phyloP scores from a whole-genome alignment of 2,113 vertebrate species.

The Sarotherodon lohbergeri region DNA sequence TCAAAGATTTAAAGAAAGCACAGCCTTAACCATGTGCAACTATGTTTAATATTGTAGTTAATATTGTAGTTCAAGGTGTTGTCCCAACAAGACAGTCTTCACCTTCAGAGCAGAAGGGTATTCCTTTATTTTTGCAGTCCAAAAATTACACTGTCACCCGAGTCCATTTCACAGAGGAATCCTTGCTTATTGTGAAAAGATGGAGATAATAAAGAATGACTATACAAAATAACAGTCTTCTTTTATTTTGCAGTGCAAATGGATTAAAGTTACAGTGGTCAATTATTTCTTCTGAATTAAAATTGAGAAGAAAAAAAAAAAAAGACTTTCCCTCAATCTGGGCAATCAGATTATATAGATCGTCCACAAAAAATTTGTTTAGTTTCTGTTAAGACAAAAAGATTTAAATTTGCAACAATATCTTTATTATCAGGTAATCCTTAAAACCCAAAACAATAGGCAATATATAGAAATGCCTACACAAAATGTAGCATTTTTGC shows the following conservation, averaged over 20 bases:
- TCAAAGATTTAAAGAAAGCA: neutral
- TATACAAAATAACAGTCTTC: neutral
- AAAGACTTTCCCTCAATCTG: neutral
- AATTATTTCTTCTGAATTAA: neutral
- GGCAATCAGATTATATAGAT: neutral
- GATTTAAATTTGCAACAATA: neutral
- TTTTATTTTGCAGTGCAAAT: neutral
- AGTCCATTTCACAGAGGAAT: neutral
- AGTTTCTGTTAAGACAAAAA: neutral
- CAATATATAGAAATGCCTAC: neutral
- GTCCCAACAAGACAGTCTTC: constrained; percentile 13
- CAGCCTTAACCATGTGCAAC: neutral
- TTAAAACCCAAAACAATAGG: neutral
- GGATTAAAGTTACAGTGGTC: neutral
- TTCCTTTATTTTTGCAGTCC: neutral
- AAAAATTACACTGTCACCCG: constrained; percentile 11
- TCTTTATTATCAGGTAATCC: neutral
- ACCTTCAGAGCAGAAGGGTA: constrained; percentile 1
- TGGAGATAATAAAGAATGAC: neutral
- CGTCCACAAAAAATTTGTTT: neutral
- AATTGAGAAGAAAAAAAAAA: neutral
- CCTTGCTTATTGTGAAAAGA: neutral
- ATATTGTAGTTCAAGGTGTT: neutral
- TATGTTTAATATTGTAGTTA: neutral
- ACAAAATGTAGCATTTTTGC: neutral